Percentiles rank a stretch among this genome's conserved stretches.
These are phyloP conservation scores for Aegithalos caudatus DNA, from an alignment of 2,113 vertebrate species.

Conservation along the genomic window DNA sequence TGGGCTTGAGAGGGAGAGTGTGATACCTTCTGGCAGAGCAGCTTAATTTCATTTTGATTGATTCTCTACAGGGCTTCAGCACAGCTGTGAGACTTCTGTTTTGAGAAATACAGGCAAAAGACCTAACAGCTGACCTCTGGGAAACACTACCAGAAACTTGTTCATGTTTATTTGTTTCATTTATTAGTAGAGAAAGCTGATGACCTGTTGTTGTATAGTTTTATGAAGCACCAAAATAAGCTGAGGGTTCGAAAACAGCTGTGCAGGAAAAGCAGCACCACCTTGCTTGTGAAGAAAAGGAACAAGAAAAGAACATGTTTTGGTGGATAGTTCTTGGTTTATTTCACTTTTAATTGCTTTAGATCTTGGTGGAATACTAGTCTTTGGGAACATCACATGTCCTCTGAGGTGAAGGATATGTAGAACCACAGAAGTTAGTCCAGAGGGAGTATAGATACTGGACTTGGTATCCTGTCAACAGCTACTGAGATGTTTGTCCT, in stretches of 20 bases:
- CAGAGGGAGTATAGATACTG: background rate
- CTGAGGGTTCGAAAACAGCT: background rate
- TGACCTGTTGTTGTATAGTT: background rate
- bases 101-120: background rate
- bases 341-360: background rate
- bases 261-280: background rate
- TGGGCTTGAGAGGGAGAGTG: background rate
- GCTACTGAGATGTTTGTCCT: background rate
- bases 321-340: background rate
- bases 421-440: background rate
- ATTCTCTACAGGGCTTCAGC: background rate
- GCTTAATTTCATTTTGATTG: background rate
- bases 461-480: background rate
- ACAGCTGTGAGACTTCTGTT: background rate
- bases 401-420: background rate
- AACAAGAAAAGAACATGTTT: background rate
- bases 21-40: background rate
- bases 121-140: background rate
- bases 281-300: background rate
- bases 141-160: background rate
- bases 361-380: background rate
- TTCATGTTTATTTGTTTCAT: background rate
- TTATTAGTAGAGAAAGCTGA: background rate
- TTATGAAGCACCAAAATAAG: background rate
- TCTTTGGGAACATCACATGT: background rate